Evolutionary conservation across 2,113 vertebrate species (phyloP), one percentile per base, ranked within the genome.

Genomic region (Hypanus sabinus): DNA sequence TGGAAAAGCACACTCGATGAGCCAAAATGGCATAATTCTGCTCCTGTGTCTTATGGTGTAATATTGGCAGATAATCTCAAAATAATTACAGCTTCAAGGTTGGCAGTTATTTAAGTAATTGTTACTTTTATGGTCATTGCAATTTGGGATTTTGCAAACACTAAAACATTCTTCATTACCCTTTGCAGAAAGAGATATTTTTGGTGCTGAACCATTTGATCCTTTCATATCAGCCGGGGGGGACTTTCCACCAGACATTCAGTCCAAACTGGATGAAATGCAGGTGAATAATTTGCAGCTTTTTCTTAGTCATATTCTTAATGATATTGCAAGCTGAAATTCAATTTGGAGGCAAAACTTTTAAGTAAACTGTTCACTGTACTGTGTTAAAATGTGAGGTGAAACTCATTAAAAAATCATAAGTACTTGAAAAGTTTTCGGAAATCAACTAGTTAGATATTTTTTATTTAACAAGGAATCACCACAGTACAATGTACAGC

Each of bases 261-360:
- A 99, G 95, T 99, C 99, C 94, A 98, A 98, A 95, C 96, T 99
- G 96, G 99, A 99, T 94, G 99, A 99, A 97, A 99, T 99, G 98
- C 99, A 99, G 98, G 99, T 99, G 97, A 98, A 95, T 95, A n/a
- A 20, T 95, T 94, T 77, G 55, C 70, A 0, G 83, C 73, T 4
- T 7, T 65, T 0, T 2, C 5, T 90, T 80, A 75, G 27, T 62
- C 60, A 90, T 68, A 8, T 20, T 65, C 60, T 20, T 16, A 20
- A 33, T 68, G 14, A 90, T 90, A 38, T 90, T 90, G 60, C 30
- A 68, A 87, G 83, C 57, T 60, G 24, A 87, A 87, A 68, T 65
- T 90, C 30, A 68, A 65, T 33, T 14, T 90, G 27, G 57, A 88
- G 33, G 3, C 57, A 62, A 65, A n/a, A 65, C 27, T 65, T 65